These are phyloP conservation scores for Crocidura indochinensis DNA, from an alignment of 2,797 vertebrate species.

Conservation along the genomic window DNA sequence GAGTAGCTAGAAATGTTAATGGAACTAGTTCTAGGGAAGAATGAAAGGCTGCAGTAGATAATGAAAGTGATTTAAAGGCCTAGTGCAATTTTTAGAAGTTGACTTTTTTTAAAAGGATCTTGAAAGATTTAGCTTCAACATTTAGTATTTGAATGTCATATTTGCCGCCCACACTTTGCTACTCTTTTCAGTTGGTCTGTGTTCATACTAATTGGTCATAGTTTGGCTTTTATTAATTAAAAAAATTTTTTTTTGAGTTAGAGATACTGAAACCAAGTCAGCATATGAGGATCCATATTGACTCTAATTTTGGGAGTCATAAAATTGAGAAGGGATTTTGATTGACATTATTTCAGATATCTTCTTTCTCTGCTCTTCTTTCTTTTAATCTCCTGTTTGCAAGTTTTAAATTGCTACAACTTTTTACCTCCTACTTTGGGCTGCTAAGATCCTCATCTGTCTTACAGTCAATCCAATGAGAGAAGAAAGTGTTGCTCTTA, in stretches of 20 bases:
- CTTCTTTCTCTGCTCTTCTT: not conserved
- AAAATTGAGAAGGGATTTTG: slow-evolving; percentile 20
- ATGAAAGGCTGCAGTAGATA: not conserved
- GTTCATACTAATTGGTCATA: not conserved
- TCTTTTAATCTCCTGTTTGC: not conserved
- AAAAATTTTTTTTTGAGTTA: slow-evolving; percentile 5
- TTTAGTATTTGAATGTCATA: fast-evolving
- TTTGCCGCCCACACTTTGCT: not conserved
- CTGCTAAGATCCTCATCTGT: slow-evolving; percentile 22
- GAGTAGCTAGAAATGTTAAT: not conserved
- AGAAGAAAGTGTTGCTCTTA: slow-evolving; percentile 53
- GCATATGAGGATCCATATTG: not conserved
- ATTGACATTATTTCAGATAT: slow-evolving; percentile 47
- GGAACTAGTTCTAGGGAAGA: not conserved
- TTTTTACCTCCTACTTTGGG: slow-evolving; percentile 13
- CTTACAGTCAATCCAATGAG: not conserved
- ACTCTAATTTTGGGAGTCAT: not conserved
- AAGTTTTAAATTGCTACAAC: slow-evolving; percentile 16
- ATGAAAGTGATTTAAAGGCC: not conserved
- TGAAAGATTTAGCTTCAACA: not conserved
- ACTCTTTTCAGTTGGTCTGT: not conserved
- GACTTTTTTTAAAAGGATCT: not conserved
- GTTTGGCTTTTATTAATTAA: slow-evolving; percentile 25
- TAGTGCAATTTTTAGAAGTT: not conserved
- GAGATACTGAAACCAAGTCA: slow-evolving; percentile 9